These are phyloP conservation scores for Drosophila infuscata DNA, from an alignment of 2,888 invertebrate genomes.

Conservation along the genomic window DNA sequence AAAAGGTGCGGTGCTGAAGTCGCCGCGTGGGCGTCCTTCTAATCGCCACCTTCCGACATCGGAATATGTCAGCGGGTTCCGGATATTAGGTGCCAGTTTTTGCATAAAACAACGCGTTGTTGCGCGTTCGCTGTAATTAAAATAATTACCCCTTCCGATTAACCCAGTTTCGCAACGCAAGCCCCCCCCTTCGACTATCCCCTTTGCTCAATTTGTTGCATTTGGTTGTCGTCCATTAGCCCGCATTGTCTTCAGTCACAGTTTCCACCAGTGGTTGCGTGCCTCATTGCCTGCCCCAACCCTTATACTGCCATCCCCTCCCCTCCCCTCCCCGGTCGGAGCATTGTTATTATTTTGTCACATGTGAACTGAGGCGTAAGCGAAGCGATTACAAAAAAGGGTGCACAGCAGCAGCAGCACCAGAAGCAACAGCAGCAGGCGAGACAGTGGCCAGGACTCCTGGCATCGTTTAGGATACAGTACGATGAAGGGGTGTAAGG, in stretches of 20 bases:
- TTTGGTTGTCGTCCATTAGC: constrained; percentile 73
- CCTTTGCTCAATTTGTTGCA: constrained; percentile 73
- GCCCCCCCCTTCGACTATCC: not conserved
- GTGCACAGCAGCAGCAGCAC: constrained; percentile 35
- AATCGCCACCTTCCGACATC: constrained; percentile 58
- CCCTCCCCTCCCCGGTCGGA: not conserved
- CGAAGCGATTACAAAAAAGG: constrained; percentile 73
- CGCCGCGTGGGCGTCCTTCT: constrained; percentile 25
- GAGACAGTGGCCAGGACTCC: constrained; percentile 5
- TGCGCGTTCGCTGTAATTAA: constrained; percentile 72
- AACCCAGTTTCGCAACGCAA: constrained; percentile 69
- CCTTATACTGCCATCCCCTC: not conserved
- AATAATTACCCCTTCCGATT: constrained; percentile 80
- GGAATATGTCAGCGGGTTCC: constrained; percentile 52
- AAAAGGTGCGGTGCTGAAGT: constrained; percentile 60
- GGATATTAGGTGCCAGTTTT: constrained; percentile 70
- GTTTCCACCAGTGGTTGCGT: constrained; percentile 37
- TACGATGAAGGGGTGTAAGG: not conserved
- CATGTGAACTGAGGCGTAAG: constrained; percentile 80
- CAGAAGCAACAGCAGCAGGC: not conserved
- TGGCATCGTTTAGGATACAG: constrained; percentile 4
- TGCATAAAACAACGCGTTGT: constrained; percentile 55
- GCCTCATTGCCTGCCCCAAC: constrained; percentile 39
- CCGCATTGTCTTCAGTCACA: constrained; percentile 57
- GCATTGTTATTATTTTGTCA: constrained; percentile 79